Conservation (phyloP, 2,113 vertebrate genomes). For the Xenopus laevis region DNA sequence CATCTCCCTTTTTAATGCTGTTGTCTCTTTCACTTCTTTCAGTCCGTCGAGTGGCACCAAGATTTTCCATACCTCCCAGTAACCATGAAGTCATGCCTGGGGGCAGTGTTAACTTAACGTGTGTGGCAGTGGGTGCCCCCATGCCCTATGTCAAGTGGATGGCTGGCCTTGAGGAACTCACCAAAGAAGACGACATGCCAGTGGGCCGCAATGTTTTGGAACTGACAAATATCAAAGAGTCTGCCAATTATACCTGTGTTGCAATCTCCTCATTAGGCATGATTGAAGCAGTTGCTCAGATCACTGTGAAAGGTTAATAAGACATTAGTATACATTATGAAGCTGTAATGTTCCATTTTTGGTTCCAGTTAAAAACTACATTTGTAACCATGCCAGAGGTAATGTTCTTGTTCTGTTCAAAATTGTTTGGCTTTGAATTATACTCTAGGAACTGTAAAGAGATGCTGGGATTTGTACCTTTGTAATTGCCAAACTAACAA, state of each 20-base stretch:
- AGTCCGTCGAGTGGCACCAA: constrained; percentile 94
- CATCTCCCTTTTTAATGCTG: neutral
- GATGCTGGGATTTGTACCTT: too few species aligned
- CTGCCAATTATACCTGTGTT: constrained; percentile 93
- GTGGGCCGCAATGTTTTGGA: constrained; percentile 91
- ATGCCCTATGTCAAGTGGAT: constrained; percentile 98
- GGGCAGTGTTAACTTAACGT: constrained; percentile 92
- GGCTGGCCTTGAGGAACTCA: constrained; percentile 80
- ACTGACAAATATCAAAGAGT: constrained; percentile 83
- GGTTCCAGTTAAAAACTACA: too few species aligned
- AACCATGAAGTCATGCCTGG: constrained; percentile 96
- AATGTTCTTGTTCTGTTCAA: neutral
- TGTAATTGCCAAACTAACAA: too few species aligned
- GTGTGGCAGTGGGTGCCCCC: constrained; percentile 91
- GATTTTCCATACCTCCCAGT: constrained; percentile 97
- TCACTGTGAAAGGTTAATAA: constrained; percentile 88
- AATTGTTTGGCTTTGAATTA: too few species aligned
- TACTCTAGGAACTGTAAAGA: too few species aligned
- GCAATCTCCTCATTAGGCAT: constrained; percentile 91
- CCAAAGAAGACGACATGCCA: constrained; percentile 89
- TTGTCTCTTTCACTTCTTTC: constrained; percentile 65
- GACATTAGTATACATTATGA: too few species aligned
- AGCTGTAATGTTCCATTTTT: too few species aligned
- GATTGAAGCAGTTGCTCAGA: constrained; percentile 90
- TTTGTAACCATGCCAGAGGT: too few species aligned